A percentile compares a stretch with the other conserved stretches of the same genome.
These are phyloP conservation scores for Orientallactaga bullata DNA, from an alignment of 2,113 vertebrate genomes.

Conservation along the genomic window DNA sequence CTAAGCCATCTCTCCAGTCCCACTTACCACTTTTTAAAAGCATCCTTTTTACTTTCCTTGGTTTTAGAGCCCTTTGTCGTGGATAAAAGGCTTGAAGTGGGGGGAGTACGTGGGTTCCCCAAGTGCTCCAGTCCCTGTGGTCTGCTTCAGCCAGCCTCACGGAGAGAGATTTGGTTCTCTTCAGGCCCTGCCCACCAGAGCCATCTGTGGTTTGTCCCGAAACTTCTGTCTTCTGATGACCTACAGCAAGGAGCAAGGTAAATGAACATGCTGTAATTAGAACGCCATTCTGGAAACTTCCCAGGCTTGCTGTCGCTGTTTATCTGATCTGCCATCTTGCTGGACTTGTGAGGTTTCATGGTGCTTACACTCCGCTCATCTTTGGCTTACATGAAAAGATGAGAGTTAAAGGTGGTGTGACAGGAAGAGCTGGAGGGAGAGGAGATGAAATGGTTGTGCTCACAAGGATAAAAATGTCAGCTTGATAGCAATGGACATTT, in stretches of 20 bases:
- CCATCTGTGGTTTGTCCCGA: conserved; percentile 95
- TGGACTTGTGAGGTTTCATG: conserved; percentile 3
- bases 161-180: conserved; percentile 96
- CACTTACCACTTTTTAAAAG: too few relatives aligned
- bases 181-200: conserved; percentile 96
- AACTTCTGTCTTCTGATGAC: conserved; percentile 99
- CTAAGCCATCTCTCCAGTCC: too few relatives aligned
- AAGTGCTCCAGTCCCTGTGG: conserved; percentile 95
- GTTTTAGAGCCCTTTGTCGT: conserved; percentile 95
- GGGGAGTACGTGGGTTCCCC: conserved; percentile 98
- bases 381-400: neutral
- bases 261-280: neutral
- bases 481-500: too few relatives aligned
- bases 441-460: too few relatives aligned
- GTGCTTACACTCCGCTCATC: conserved; percentile 19
- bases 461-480: too few relatives aligned
- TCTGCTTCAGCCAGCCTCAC: conserved; percentile 98
- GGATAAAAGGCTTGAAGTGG: conserved; percentile 99
- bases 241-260: conserved; percentile 99
- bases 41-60: conserved; percentile 22
- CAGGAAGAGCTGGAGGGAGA: too few relatives aligned
- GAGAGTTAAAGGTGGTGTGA: neutral
- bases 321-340: neutral
- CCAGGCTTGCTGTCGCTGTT: neutral
- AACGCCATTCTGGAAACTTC: neutral